Conservation (phyloP, 2,113 vertebrate species). For the Campylomormyrus numenius region DNA sequence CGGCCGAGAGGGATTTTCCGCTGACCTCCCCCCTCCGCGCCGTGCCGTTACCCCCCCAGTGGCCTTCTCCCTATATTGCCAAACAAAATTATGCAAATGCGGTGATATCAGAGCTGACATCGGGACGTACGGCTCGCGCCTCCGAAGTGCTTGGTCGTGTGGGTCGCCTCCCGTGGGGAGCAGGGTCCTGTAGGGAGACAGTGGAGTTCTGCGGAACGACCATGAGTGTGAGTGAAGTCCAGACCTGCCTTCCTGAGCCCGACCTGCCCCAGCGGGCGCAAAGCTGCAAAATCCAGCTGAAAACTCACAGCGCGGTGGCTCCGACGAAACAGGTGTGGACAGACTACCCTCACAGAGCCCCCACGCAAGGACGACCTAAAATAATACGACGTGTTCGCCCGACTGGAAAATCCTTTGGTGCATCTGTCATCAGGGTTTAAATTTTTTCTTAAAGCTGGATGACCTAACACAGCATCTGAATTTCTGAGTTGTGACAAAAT, state of each 20-base stretch:
- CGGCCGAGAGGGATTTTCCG: conserved; percentile 56
- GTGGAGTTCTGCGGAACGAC: conserved; percentile 33
- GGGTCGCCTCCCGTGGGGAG: conserved; percentile 50
- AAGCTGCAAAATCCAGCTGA: not conserved
- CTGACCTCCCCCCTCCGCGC: conserved; percentile 29
- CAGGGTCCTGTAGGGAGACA: not conserved
- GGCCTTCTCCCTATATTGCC: conserved; percentile 53
- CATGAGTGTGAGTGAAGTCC: conserved; percentile 30
- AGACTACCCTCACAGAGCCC: not conserved
- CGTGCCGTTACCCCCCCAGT: conserved; percentile 46
- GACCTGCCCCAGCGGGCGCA: not conserved
- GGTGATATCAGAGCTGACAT: conserved; percentile 39
- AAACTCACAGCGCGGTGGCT: no score
- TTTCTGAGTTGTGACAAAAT: not conserved
- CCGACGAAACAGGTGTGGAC: not conserved
- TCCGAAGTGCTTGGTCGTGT: conserved; percentile 20
- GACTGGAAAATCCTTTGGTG: not conserved
- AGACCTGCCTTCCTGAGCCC: not conserved
- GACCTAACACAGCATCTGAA: not conserved
- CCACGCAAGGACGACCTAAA: not conserved
- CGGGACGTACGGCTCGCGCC: conserved; percentile 37
- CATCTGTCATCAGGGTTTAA: not conserved
- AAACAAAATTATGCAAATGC: conserved; percentile 65
- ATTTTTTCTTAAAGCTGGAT: not conserved
- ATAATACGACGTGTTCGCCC: not conserved